Percentiles rank a stretch among this genome's conserved stretches.
phyloP scores from a whole-genome alignment of 2,113 vertebrate genomes.

The Corvus hawaiiensis region DNA sequence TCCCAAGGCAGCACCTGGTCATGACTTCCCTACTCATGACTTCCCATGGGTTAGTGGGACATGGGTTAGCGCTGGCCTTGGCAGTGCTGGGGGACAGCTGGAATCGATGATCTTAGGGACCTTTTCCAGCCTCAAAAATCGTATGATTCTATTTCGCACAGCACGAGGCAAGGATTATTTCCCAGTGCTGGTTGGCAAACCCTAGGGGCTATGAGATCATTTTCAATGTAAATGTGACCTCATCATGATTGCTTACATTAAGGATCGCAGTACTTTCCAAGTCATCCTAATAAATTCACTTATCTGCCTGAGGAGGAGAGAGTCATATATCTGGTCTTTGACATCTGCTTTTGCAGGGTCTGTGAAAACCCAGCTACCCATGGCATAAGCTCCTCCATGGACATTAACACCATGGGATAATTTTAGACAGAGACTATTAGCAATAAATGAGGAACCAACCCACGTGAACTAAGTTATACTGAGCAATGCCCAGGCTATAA shows the following conservation, averaged over 20 bases:
- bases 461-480: accelerated
- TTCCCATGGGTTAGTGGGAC: background rate
- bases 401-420: accelerated
- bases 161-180: background rate
- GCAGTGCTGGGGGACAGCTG: background rate
- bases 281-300: conserved; percentile 33
- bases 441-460: background rate
- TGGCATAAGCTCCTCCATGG: accelerated
- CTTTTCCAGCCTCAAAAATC: background rate
- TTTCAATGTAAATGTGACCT: conserved; percentile 38
- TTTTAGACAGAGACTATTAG: background rate
- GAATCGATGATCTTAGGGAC: accelerated
- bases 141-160: background rate
- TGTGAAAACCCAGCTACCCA: background rate
- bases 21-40: background rate
- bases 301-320: background rate
- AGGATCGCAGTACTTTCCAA: conserved; percentile 13
- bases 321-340: background rate
- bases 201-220: conserved; percentile 5
- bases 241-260: conserved; percentile 3
- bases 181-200: background rate
- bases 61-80: background rate
- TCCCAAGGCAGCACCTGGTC: background rate
- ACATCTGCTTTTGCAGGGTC: background rate
- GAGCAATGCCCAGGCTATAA: background rate